Base-by-base conservation (phyloP, 2,113 vertebrate genomes). In the Thalassoma bifasciatum region DNA sequence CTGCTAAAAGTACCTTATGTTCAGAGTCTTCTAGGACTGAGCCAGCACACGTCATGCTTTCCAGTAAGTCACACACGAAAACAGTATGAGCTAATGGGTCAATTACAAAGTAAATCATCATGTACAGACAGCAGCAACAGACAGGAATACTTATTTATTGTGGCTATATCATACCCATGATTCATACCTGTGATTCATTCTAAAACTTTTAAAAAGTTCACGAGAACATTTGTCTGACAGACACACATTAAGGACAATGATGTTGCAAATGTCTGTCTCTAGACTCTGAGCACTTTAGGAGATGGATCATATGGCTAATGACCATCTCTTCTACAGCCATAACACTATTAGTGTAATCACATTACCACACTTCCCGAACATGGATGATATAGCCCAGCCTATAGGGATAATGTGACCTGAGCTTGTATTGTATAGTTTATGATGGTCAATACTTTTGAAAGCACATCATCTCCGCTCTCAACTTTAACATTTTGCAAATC, bases 361-460 rank as follows among this genome's bases (percentile, higher is more conserved):
- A 83, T 91, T 72, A 83, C 22, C 70, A 62, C 72, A 72, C 72
- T 85, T 86, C 62, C 73, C 42, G 30, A 58, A 77, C 38, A 42
- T 12, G 64, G 79, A 71, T 88, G 62, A 61, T 59, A 50, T 78
- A 24, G 42, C 63, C 69, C 6, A 42, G 58, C 30, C 38, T 59
- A 44, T 53, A 30, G 30, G 30, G 30, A 30, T 30, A 30, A 30
- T 30, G 6, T 30, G 30, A 30, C 30, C 30, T 30, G 3, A 6
- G 30, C 30, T 6, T 30, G 30, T 4, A 67, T 75, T 67, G 76
- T 26, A 14, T 21, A 1, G 0, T 51, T 79, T 77, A 38, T 63
- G 51, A 30, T 40, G 24, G 68, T 72, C 79, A 70, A 68, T 75
- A 67, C 62, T 72, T 70, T 71, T 40, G 19, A 23, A 44, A 79